A percentile compares a stretch with the other conserved stretches of the same genome.
phyloP scores from a whole-genome alignment of 2,113 vertebrate genomes.

The Etheostoma cragini region DNA sequence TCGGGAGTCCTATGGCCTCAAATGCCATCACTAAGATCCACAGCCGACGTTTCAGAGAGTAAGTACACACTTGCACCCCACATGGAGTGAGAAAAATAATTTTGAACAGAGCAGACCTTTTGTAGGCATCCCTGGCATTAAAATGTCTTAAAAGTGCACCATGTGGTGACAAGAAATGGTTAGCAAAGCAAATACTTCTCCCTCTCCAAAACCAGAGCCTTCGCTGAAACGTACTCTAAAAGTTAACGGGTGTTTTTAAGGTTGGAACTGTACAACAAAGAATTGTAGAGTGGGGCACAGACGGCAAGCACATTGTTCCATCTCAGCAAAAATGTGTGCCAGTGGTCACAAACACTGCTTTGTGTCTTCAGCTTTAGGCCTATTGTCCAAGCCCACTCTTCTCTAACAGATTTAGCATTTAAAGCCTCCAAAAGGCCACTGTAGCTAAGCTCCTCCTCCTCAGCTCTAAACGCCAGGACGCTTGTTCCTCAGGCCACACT shows the following conservation, averaged over 20 bases:
- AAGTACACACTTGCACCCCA: constrained; percentile 70
- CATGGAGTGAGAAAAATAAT: not conserved
- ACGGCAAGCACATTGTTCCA: constrained; percentile 55
- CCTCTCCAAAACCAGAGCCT: constrained; percentile 55
- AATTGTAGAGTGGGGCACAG: constrained; percentile 73
- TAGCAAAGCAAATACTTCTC: constrained; percentile 54
- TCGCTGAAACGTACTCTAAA: constrained; percentile 29
- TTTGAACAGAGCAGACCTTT: not conserved
- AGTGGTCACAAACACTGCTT: constrained; percentile 71
- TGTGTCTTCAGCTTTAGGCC: constrained; percentile 65
- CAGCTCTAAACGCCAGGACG: constrained; percentile 23
- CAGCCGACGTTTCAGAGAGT: constrained; percentile 99
- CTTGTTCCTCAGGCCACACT: constrained; percentile 49
- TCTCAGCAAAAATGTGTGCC: constrained; percentile 73
- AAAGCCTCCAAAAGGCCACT: constrained; percentile 60
- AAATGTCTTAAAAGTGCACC: constrained; percentile 47
- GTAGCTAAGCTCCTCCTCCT: constrained; percentile 58
- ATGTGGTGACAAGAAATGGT: constrained; percentile 37
- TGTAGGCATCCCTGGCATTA: constrained; percentile 24
- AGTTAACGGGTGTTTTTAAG: constrained; percentile 60
- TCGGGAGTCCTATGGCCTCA: constrained; percentile 97
- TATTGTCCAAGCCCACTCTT: constrained; percentile 73
- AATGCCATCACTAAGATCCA: constrained; percentile 98
- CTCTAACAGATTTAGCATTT: constrained; percentile 73
- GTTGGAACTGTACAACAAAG: constrained; percentile 71